These are phyloP conservation scores for Centropus unirufus DNA, from an alignment of 2,113 vertebrate genomes.

Conservation along the genomic window DNA sequence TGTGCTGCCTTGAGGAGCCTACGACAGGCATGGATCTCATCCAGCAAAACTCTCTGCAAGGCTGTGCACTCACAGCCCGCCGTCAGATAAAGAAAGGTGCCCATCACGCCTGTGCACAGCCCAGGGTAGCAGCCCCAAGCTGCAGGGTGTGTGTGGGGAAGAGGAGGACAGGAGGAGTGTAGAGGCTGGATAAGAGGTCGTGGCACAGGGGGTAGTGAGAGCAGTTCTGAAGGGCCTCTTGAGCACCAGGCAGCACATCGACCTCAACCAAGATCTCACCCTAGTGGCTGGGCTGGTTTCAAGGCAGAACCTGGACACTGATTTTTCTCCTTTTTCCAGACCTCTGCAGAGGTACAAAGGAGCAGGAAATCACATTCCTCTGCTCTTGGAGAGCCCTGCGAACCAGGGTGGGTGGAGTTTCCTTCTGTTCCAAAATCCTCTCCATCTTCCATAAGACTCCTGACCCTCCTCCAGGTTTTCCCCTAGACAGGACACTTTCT, in stretches of 20 bases:
- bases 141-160: fast-evolving
- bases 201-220: background rate
- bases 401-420: background rate
- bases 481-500: background rate
- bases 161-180: background rate
- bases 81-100: background rate
- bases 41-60: background rate
- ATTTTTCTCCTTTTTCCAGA: background rate
- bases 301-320: background rate
- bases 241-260: fast-evolving
- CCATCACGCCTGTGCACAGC: fast-evolving
- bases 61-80: background rate
- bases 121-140: fast-evolving
- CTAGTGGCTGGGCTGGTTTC: background rate
- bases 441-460: background rate
- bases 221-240: background rate
- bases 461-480: background rate
- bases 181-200: background rate
- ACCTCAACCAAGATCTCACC: background rate
- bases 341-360: background rate
- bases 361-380: background rate
- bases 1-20: background rate
- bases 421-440: background rate
- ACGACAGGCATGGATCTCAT: background rate
- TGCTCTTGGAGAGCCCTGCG: background rate